Conservation (phyloP, 2,113 vertebrate species). For the Euleptes europaea region DNA sequence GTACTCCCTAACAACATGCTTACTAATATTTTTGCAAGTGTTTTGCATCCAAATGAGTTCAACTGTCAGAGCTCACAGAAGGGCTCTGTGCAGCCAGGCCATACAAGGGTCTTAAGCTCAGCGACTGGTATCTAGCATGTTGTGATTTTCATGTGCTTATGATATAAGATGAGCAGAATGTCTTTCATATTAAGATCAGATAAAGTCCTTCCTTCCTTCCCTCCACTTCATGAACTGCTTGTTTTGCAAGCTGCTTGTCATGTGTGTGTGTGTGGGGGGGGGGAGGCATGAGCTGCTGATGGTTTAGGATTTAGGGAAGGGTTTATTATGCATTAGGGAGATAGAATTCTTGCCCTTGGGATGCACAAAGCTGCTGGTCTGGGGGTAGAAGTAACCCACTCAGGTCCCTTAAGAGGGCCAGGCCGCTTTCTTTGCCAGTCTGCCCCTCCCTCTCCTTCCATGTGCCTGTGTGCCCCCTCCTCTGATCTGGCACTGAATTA, state of each 20-base stretch:
- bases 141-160: background rate
- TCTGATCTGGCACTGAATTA: constrained; percentile 7
- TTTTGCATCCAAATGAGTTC: background rate
- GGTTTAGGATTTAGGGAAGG: background rate
- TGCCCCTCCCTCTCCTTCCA: background rate
- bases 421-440: background rate
- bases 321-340: background rate
- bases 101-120: background rate
- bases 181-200: background rate
- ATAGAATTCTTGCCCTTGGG: background rate
- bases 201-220: too few species aligned
- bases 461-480: background rate
- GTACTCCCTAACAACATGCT: background rate
- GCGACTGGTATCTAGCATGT: background rate
- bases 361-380: background rate
- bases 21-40: background rate
- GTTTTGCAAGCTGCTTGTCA: background rate
- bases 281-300: background rate
- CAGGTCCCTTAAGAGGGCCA: background rate
- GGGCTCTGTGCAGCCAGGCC: background rate
- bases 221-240: background rate
- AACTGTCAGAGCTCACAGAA: background rate
- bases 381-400: background rate
- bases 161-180: background rate
- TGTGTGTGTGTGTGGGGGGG: background rate